Evolutionary conservation across 2,888 invertebrate genomes (phyloP).

Genomic region (Perizoma affinitatum): DNA sequence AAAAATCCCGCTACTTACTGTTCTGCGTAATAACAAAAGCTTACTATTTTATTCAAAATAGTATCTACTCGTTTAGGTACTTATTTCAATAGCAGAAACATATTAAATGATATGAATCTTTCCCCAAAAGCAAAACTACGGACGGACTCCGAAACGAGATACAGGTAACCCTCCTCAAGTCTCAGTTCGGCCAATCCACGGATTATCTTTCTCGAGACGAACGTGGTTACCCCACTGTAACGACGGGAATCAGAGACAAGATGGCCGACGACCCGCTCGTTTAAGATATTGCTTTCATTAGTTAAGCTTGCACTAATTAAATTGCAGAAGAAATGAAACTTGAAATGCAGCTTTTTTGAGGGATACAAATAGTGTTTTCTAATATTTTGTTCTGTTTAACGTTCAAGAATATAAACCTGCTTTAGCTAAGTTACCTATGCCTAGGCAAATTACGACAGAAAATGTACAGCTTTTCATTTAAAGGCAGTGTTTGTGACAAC

Average conservation of each 20-base stretch:
- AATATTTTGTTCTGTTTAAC: too few relatives aligned
- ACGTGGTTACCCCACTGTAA: slow-evolving; percentile 47
- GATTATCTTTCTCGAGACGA: slow-evolving; percentile 68
- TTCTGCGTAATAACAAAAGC: too few relatives aligned
- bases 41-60: too few relatives aligned
- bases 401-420: too few relatives aligned
- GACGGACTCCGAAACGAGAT: slow-evolving; percentile 50
- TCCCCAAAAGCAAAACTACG: slow-evolving; percentile 29
- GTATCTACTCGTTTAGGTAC: background rate
- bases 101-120: slow-evolving; percentile 24
- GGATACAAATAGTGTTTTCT: too few relatives aligned
- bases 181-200: slow-evolving; percentile 61
- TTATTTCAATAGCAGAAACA: slow-evolving; percentile 6
- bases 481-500: too few relatives aligned
- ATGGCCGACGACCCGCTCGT: slow-evolving; percentile 60
- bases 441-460: too few relatives aligned
- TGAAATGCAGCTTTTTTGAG: slow-evolving; percentile 6
- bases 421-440: too few relatives aligned
- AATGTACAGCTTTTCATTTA: too few relatives aligned
- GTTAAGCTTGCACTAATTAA: slow-evolving; percentile 47
- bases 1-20: too few relatives aligned
- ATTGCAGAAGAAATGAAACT: slow-evolving; percentile 26
- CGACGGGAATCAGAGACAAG: slow-evolving; percentile 64
- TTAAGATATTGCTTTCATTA: slow-evolving; percentile 57
- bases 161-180: slow-evolving; percentile 46